phyloP scores from a whole-genome alignment of 1,140 invertebrate species.

The Pissodes strobi region DNA sequence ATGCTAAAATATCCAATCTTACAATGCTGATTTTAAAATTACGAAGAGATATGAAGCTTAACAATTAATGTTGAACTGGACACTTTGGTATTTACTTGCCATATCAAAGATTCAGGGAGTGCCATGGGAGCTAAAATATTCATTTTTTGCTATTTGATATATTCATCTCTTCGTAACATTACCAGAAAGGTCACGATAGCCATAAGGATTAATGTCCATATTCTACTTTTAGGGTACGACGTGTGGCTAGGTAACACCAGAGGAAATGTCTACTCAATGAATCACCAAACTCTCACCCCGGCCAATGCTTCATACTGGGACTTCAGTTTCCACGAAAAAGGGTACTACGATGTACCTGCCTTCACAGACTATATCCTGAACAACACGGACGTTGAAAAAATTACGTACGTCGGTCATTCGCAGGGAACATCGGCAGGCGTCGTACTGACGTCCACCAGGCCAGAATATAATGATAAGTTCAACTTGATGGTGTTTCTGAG shows the following conservation, averaged over 20 bases:
- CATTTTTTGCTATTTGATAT: too few species aligned
- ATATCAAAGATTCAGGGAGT: too few species aligned
- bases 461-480: slow-evolving; percentile 64
- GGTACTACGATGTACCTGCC: slow-evolving; percentile 65
- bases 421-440: slow-evolving; percentile 64
- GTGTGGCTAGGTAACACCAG: slow-evolving; percentile 71
- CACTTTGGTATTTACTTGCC: too few species aligned
- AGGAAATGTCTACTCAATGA: slow-evolving; percentile 27
- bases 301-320: slow-evolving; percentile 15
- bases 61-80: too few species aligned
- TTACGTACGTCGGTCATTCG: slow-evolving; percentile 64
- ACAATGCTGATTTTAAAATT: too few species aligned
- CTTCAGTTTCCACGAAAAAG: slow-evolving; percentile 72
- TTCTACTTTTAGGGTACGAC: slow-evolving; percentile 49
- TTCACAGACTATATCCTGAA: slow-evolving; percentile 64
- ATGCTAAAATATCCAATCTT: too few species aligned
- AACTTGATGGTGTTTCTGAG: slow-evolving; percentile 61
- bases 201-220: too few species aligned
- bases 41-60: too few species aligned
- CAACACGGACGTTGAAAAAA: slow-evolving; percentile 55
- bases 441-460: slow-evolving; percentile 59
- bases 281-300: slow-evolving; percentile 16
- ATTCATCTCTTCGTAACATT: too few species aligned
- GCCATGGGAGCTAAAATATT: too few species aligned
- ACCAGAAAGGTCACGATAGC: too few species aligned